These are phyloP conservation scores for Thereva nobilitata DNA, from an alignment of 2,888 invertebrate species.

Conservation along the genomic window DNA sequence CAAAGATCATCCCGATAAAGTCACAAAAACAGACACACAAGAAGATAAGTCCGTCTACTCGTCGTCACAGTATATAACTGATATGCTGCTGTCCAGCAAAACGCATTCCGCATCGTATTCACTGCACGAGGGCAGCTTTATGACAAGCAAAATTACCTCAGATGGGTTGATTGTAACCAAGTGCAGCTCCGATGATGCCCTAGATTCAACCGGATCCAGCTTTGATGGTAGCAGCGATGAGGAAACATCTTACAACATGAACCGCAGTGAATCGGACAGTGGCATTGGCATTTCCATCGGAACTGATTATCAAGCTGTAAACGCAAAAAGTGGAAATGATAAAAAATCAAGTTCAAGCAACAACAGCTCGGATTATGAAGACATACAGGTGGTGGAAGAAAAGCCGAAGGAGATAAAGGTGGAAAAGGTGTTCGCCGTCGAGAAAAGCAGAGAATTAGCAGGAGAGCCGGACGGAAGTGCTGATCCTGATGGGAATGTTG, in stretches of 20 bases:
- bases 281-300: conserved; percentile 58
- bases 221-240: conserved; percentile 58
- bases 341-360: conserved; percentile 53
- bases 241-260: conserved; percentile 58
- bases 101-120: conserved; percentile 57
- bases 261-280: conserved; percentile 58
- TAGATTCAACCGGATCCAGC: conserved; percentile 58
- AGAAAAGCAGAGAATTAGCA: conserved; percentile 74
- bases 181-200: conserved; percentile 56
- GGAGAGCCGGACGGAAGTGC: conserved; percentile 88
- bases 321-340: conserved; percentile 46
- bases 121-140: conserved; percentile 57
- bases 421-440: conserved; percentile 59
- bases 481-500: conserved; percentile 73
- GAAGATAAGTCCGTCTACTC: conserved; percentile 46
- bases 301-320: conserved; percentile 49
- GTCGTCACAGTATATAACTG: conserved; percentile 57
- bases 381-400: conserved; percentile 54
- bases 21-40: neutral
- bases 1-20: conserved; percentile 42
- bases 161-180: conserved; percentile 58
- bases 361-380: conserved; percentile 57
- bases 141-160: conserved; percentile 59
- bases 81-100: conserved; percentile 56
- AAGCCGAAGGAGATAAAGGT: conserved; percentile 40